Evolutionary conservation across 2,888 invertebrate species (phyloP).

Genomic region (Dryocosmus kuriphilus): DNA sequence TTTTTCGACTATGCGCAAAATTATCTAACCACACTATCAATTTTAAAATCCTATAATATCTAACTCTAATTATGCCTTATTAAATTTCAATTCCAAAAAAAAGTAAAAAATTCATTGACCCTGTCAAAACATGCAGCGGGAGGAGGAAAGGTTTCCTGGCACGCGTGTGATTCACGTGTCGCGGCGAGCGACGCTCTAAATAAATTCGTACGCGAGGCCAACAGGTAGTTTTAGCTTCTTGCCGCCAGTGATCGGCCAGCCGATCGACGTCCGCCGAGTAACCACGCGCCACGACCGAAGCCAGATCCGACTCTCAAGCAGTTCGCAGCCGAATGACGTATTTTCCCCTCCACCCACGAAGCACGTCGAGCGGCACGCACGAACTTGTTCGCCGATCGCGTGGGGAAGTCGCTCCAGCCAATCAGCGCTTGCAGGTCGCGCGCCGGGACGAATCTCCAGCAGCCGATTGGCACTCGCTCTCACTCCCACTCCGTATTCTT

Average conservation of each 20-base stretch:
- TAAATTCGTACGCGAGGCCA: slow-evolving; percentile 67
- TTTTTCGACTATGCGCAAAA: no score
- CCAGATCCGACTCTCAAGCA: slow-evolving; percentile 51
- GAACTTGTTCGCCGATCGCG: slow-evolving; percentile 48
- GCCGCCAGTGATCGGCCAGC: slow-evolving; percentile 52
- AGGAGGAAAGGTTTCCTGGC: slow-evolving; percentile 47
- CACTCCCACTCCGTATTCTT: slow-evolving; percentile 48
- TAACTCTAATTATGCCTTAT: not conserved
- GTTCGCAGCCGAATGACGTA: slow-evolving; percentile 67
- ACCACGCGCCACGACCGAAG: slow-evolving; percentile 66
- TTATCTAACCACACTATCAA: no score
- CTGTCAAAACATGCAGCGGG: not conserved
- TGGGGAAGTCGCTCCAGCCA: slow-evolving; percentile 56
- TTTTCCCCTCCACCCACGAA: slow-evolving; percentile 76
- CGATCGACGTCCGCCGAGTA: slow-evolving; percentile 64
- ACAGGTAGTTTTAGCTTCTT: slow-evolving; percentile 65
- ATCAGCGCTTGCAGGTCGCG: slow-evolving; percentile 64
- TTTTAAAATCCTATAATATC: no score
- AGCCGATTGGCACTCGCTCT: slow-evolving; percentile 67
- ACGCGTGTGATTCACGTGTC: slow-evolving; percentile 65
- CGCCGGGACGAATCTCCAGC: slow-evolving; percentile 71
- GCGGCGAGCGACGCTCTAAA: slow-evolving; percentile 58
- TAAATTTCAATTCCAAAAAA: not conserved
- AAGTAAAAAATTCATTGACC: not conserved
- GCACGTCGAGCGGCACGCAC: slow-evolving; percentile 74